These are phyloP conservation scores for Lepus oiostolus DNA, from an alignment of 2,797 vertebrate species.

Conservation along the genomic window DNA sequence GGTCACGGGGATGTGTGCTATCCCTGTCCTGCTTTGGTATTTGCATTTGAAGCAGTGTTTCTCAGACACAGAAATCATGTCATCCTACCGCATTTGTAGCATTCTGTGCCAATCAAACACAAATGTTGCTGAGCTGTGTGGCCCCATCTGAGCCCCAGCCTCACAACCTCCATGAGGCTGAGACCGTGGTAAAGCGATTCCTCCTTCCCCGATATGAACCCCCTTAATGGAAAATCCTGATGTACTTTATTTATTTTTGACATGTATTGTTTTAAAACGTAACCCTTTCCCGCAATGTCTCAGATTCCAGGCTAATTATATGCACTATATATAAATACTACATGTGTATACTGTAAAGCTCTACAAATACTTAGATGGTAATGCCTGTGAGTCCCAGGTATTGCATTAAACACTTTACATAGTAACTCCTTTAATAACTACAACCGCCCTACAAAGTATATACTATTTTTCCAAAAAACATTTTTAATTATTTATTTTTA, in stretches of 20 bases:
- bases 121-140: neutral
- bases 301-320: constrained; percentile 49
- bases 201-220: neutral
- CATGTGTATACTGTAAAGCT: neutral
- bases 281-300: constrained; percentile 29
- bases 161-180: neutral
- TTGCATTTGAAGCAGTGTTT: constrained; percentile 40
- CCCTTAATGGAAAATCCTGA: neutral
- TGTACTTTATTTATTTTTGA: neutral
- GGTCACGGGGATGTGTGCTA: neutral
- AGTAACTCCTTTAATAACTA: constrained; percentile 43
- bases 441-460: neutral
- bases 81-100: constrained; percentile 1
- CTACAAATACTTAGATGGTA: neutral
- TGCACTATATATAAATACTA: constrained; percentile 11
- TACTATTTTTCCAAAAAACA: constrained; percentile 57
- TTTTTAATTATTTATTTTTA: neutral
- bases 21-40: constrained; percentile 8
- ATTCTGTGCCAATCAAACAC: constrained; percentile 20
- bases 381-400: neutral
- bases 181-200: neutral
- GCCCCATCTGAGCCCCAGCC: neutral
- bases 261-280: neutral
- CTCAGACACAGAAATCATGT: neutral
- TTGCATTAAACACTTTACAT: constrained; percentile 10